Percentiles rank a stretch among this genome's conserved stretches.
phyloP scores from a whole-genome alignment of 2,113 vertebrate genomes.

The Dissostichus mawsoni region DNA sequence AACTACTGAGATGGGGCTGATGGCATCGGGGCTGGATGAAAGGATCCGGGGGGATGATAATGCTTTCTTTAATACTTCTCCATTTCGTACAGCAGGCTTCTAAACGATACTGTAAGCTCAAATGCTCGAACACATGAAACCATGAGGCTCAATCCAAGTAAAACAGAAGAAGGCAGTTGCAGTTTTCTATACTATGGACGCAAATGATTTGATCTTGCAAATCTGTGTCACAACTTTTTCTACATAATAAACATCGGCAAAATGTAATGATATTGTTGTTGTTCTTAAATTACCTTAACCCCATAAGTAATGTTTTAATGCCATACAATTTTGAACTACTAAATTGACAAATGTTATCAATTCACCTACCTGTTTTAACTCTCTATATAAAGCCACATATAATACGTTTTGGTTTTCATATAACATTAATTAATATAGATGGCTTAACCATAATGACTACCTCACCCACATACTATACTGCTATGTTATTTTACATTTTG shows the following conservation, averaged over 20 bases:
- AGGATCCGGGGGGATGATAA: constrained; percentile 40
- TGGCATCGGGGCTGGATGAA: constrained; percentile 26
- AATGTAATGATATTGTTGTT: too few species aligned
- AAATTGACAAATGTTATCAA: too few species aligned
- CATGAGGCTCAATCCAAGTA: neutral
- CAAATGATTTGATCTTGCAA: neutral
- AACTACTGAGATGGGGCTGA: neutral
- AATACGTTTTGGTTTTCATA: too few species aligned
- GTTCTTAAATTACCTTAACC: too few species aligned
- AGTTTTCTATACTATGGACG: neutral
- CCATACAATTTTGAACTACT: too few species aligned
- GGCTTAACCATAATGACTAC: too few species aligned
- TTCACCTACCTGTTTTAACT: too few species aligned
- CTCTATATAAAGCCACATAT: too few species aligned
- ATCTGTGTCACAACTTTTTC: neutral
- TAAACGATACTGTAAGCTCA: neutral
- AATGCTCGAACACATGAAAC: neutral
- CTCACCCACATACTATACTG: too few species aligned
- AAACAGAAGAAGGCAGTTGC: neutral
- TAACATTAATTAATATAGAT: too few species aligned
- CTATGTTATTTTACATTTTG: too few species aligned
- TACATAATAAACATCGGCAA: neutral
- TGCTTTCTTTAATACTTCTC: constrained; percentile 17
- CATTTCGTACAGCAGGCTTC: constrained; percentile 10
- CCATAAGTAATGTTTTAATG: too few species aligned